Conservation (phyloP, 2,113 vertebrate genomes). For the Lophura nycthemera region DNA sequence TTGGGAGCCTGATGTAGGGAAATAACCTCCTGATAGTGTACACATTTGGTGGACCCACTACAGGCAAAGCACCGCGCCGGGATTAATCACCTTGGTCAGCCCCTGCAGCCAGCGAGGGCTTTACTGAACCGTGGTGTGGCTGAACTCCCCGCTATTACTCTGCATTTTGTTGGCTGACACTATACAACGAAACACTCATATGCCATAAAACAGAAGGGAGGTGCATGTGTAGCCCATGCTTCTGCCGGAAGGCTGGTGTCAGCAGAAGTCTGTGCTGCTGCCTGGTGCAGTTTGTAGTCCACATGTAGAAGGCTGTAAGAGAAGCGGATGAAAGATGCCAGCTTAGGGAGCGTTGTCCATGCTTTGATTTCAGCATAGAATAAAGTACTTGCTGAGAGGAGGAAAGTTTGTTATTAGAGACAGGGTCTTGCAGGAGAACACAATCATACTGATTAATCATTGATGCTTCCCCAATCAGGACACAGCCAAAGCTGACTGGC, state of each 20-base stretch:
- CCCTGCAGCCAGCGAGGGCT: neutral
- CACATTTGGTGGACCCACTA: neutral
- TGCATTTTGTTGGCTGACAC: neutral
- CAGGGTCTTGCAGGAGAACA: neutral
- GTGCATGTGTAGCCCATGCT: accelerated
- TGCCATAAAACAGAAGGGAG: neutral
- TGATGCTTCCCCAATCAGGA: neutral
- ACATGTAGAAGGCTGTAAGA: neutral
- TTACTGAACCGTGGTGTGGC: accelerated
- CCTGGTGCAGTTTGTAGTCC: neutral
- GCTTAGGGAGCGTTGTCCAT: accelerated
- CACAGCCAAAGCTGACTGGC: neutral
- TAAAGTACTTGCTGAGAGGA: neutral
- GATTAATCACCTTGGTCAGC: neutral
- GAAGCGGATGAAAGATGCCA: neutral
- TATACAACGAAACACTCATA: neutral
- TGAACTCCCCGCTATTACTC: accelerated
- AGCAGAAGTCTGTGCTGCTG: accelerated
- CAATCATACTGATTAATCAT: neutral
- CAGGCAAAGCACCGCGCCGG: neutral
- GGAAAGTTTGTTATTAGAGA: neutral
- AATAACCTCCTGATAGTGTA: neutral
- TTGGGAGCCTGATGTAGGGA: accelerated
- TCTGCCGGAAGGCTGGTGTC: neutral
- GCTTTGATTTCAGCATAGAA: neutral